Base-by-base conservation (phyloP, 2,113 vertebrate genomes). In the Delphinapterus leucas region DNA sequence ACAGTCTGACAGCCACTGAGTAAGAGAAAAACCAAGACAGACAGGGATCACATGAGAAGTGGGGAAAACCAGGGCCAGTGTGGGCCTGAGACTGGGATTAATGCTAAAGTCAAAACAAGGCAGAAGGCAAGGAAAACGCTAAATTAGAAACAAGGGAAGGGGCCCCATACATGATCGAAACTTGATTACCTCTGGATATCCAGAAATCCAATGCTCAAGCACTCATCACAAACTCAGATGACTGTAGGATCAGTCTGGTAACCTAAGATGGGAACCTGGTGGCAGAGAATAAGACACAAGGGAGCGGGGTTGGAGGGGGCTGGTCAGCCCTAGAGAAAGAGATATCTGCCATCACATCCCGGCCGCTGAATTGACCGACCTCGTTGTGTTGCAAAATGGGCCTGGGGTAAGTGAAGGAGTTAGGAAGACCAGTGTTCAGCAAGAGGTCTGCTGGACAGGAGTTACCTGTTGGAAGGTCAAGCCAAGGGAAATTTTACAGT, bases 291-390 rank as follows among this genome's bases (percentile, higher is more conserved):
- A 25, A 44, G 88, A 81, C 13, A 55, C 33, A 5, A 53, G 11
- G 15, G 3, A 49, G 13, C 2, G 3, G 11, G 6, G 7, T n/a
- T 3, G 3, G 26, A 31, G 44, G 0, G 9, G 6, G 5, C 26
- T 6, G 20, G 55, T 13, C 65, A 94, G 67, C 13, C 7, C 63
- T 41, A 38, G 38, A 81, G 36, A 60, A 58, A 80, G 14, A 41
- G 13, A 44, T 21, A 7, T 12, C 33, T 84, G 53, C 76, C 2
- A 44, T 53, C 33, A 47, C 36, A n/a, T 2, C 44, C 12, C 44
- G 26, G 36, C 33, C 8, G 0, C 14, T 38, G 38, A 93, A 65
- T 21, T 38, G 55, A 77, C 12, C 49, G 14, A 44, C 25, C 67
- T 17, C 21, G 36, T 26, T 80, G 26, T 25, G 12, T 74, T 61